Evolutionary conservation across 1,140 invertebrate genomes (phyloP).

Genomic region (Drosophila melanogaster): DNA sequence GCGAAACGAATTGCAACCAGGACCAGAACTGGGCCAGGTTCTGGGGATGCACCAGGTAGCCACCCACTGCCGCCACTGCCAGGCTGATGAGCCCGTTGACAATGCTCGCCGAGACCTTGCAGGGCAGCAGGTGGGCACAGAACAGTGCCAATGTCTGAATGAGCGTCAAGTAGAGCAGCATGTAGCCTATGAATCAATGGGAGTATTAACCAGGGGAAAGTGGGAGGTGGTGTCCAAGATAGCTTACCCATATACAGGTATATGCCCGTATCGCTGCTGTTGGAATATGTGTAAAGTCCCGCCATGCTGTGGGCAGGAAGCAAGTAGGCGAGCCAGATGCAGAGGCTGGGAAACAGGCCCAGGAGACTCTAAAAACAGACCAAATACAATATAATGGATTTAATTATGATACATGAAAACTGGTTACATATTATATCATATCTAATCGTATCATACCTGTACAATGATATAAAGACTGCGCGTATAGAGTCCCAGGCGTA

Average conservation of each 20-base stretch:
- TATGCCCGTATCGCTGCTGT: slow-evolving; percentile 88
- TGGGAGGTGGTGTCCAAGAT: too few species aligned
- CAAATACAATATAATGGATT: neutral
- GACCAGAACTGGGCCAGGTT: slow-evolving; percentile 89
- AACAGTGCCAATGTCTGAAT: slow-evolving; percentile 89
- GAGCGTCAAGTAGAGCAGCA: slow-evolving; percentile 91
- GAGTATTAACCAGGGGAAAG: neutral
- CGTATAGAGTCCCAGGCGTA: slow-evolving; percentile 91
- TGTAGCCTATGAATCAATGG: slow-evolving; percentile 87
- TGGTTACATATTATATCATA: neutral
- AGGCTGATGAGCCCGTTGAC: slow-evolving; percentile 87
- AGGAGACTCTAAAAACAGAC: slow-evolving; percentile 53
- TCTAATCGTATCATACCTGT: slow-evolving; percentile 36
- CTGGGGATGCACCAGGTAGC: slow-evolving; percentile 89
- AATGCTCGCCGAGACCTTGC: slow-evolving; percentile 86
- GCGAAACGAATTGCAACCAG: slow-evolving; percentile 90
- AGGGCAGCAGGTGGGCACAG: slow-evolving; percentile 85
- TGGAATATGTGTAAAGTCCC: slow-evolving; percentile 89
- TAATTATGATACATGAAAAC: neutral
- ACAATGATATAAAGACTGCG: slow-evolving; percentile 90
- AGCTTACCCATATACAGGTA: slow-evolving; percentile 90
- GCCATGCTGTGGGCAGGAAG: slow-evolving; percentile 96
- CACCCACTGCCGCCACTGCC: slow-evolving; percentile 88
- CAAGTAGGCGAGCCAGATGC: slow-evolving; percentile 92
- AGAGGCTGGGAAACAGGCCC: slow-evolving; percentile 84